Evolutionary conservation across 2,113 vertebrate species (phyloP).

Genomic region (Crotalus horridus): DNA sequence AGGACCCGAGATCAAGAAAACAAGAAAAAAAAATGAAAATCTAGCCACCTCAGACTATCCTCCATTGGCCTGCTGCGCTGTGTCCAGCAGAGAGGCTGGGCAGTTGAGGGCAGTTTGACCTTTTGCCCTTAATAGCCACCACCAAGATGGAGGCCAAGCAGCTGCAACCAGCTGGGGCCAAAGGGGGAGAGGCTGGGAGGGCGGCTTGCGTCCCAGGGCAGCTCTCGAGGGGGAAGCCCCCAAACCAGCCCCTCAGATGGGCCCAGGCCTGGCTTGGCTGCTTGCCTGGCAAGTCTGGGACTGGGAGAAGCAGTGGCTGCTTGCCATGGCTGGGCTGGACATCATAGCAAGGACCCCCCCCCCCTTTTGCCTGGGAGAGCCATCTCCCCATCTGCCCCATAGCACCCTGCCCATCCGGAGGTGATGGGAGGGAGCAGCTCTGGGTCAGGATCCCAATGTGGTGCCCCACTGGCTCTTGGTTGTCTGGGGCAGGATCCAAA

Average conservation of each 20-base stretch:
- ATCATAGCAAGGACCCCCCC: neutral
- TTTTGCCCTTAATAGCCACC: neutral
- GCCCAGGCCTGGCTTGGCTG: neutral
- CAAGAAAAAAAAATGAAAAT: neutral
- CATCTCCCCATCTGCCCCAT: neutral
- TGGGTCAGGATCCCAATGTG: neutral
- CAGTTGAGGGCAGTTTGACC: neutral
- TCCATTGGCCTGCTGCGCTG: neutral
- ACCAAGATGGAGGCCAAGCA: neutral
- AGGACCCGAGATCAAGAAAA: neutral
- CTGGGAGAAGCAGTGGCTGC: neutral
- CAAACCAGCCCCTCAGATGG: neutral
- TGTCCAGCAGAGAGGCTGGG: neutral
- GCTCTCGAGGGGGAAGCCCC: neutral
- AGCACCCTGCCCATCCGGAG: accelerated
- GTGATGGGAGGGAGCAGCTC: neutral
- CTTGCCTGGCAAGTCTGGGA: neutral
- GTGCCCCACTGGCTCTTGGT: neutral
- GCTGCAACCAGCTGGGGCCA: neutral
- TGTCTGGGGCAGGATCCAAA: neutral
- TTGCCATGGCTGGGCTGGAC: neutral
- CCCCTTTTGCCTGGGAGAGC: neutral
- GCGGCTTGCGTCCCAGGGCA: neutral
- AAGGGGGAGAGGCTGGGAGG: neutral
- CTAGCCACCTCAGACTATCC: neutral